Base-by-base conservation (phyloP, 1,140 invertebrate species). In the Aphaenogaster floridana region DNA sequence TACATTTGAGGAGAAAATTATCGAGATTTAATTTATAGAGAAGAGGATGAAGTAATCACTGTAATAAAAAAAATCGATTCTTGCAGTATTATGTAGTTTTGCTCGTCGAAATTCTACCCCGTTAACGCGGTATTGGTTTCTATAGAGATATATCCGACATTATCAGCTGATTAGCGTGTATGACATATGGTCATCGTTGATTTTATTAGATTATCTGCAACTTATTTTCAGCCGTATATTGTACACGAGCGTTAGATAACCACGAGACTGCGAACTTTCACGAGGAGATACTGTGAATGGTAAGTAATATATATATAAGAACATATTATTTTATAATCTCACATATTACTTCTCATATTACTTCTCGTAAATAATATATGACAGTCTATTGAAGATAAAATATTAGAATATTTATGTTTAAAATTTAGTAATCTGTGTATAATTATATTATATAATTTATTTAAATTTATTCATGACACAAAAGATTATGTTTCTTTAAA, bases 101-200 rank as follows among this genome's bases (percentile, higher is more conserved):
- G 11, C 5, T 45, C 52, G 42, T 74, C 50, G n/a, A 84, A 61
- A 63, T 74, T 84, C 4, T 76, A 71, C 1, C 28, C 72, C 72
- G 54, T 63, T 84, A 72, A 83, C 45, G 39, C 69, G 36, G 9
- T 57, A 45, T n/a, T 42, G 69, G 94, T 94, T 93, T 93, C 93
- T 92, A 93, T 93, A 92, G 92, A 36, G 83, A 94, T 93, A 79
- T 86, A 45, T 61, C 77, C 52, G 28, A 36, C 78, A 92, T 94
- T 95, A 95, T 94, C 94, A 93, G 76, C 85, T 93, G 93, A 94
- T 94, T 93, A 93, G 88, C 74, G 74, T 48, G 81, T 63, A 86
- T 74, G 84, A 92, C 94, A 95, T 92, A 94, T 95, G 94, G 93
- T 77, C 88, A 52, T 36, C 54, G 90, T 92, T 89, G 78, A 87